Conservation (phyloP, 2,888 invertebrate genomes). For the Lydus trimaculatus region DNA sequence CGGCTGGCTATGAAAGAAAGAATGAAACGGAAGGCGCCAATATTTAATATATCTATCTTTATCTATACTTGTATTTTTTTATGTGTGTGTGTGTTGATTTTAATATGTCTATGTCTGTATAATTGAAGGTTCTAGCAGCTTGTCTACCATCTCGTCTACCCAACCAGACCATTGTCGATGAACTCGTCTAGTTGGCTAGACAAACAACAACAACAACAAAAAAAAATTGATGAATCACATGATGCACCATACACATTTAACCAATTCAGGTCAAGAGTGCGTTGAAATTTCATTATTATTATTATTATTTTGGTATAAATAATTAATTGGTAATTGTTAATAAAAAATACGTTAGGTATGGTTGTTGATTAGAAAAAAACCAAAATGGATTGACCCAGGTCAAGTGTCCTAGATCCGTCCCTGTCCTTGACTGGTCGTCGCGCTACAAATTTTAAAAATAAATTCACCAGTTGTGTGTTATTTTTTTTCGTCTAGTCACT, state of each 20-base stretch:
- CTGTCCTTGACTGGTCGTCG: conserved; percentile 40
- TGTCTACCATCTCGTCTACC: conserved; percentile 11
- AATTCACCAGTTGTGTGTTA: conserved; percentile 43
- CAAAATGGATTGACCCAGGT: conserved; percentile 2
- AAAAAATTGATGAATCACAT: conserved; percentile 1
- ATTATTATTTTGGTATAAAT: too few relatives aligned
- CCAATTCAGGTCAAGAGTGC: background rate
- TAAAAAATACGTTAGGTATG: background rate
- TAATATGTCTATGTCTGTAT: conserved; percentile 3
- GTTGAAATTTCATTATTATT: background rate
- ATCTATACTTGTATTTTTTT: background rate
- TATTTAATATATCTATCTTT: background rate
- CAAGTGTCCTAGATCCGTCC: conserved; percentile 31
- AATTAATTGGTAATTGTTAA: too few relatives aligned
- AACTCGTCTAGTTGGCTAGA: conserved; percentile 8
- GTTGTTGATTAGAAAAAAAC: background rate
- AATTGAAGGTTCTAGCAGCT: conserved; percentile 11
- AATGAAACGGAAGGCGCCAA: conserved; percentile 22
- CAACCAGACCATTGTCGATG: conserved; percentile 6
- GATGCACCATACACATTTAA: background rate
- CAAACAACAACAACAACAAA: background rate
- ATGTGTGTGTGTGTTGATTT: background rate
- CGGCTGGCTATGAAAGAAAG: background rate
- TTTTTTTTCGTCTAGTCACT: conserved; percentile 57
- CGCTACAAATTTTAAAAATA: conserved; percentile 45